Conservation (phyloP, 1,140 invertebrate species). For the Semibalanus balanoides region DNA sequence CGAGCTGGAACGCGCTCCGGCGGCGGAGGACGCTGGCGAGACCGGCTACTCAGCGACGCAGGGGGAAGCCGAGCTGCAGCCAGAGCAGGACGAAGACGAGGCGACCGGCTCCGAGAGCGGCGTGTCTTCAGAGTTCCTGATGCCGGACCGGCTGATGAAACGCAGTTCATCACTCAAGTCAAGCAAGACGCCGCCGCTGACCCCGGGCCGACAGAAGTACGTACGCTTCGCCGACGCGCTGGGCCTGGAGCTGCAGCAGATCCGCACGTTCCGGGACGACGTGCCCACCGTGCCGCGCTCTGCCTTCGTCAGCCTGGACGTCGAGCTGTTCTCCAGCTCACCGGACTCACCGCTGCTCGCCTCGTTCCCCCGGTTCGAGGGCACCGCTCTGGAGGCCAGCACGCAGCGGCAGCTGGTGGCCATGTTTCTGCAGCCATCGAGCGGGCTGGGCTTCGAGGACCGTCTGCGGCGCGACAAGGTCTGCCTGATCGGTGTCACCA, state of each 20-base stretch:
- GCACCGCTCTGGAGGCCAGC: constrained; percentile 8
- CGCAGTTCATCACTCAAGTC: constrained; percentile 75
- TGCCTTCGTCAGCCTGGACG: constrained; percentile 39
- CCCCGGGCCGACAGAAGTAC: constrained; percentile 78
- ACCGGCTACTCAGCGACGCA: constrained; percentile 4
- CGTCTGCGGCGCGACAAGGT: constrained; percentile 53
- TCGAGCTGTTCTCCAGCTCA: neutral
- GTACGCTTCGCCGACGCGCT: constrained; percentile 88
- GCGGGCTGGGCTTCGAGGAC: constrained; percentile 58
- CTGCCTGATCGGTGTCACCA: constrained; percentile 66
- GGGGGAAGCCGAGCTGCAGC: constrained; percentile 12
- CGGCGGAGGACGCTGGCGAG: neutral
- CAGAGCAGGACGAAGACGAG: constrained; percentile 19
- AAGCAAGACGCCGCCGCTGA: constrained; percentile 78
- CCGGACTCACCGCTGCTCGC: neutral
- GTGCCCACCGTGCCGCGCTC: constrained; percentile 73
- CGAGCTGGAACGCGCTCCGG: neutral
- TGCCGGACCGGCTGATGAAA: constrained; percentile 32
- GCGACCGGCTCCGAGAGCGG: constrained; percentile 16
- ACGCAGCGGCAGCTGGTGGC: constrained; percentile 34
- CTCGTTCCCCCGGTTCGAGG: neutral
- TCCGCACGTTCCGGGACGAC: constrained; percentile 76
- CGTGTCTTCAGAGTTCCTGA: constrained; percentile 16
- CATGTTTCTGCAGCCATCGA: constrained; percentile 67
- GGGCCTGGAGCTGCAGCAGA: constrained; percentile 78